phyloP scores from a whole-genome alignment of 2,113 vertebrate genomes.

The Morphnarchus princeps region DNA sequence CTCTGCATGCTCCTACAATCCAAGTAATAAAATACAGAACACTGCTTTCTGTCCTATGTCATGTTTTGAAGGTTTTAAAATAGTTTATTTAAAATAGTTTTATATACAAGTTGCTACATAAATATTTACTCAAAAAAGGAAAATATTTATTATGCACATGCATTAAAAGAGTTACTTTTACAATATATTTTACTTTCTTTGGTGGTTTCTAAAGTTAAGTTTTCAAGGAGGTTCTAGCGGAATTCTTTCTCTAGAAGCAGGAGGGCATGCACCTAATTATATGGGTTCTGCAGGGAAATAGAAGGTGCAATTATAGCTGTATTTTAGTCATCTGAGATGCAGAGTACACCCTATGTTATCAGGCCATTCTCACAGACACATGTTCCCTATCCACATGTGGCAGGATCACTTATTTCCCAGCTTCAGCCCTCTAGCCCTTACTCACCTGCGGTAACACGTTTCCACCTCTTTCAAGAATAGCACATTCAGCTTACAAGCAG shows the following conservation, averaged over 20 bases:
- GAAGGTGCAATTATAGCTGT: not conserved
- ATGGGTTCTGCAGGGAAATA: not conserved
- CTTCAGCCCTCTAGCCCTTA: not conserved
- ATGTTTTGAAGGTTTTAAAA: not conserved
- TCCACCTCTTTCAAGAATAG: not conserved
- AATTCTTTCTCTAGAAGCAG: not conserved
- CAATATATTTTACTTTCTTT: not conserved
- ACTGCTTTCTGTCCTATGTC: not conserved
- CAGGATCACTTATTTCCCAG: accelerated
- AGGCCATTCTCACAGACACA: not conserved
- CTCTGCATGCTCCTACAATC: not conserved
- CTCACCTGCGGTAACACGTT: not conserved
- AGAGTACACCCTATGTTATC: not conserved
- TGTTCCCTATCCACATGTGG: not conserved
- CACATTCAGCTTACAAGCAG: not conserved
- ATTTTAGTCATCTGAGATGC: not conserved
- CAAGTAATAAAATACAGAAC: not conserved
- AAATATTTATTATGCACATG: not conserved
- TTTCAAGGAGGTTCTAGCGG: not conserved
- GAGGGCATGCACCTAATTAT: not conserved
- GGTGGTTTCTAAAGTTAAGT: not conserved
- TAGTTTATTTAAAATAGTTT: not conserved
- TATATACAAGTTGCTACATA: not conserved
- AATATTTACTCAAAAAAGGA: not conserved
- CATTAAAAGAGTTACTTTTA: not conserved